These are phyloP conservation scores for Drosophila rhopaloa DNA, from an alignment of 1,140 invertebrate species.

Conservation along the genomic window DNA sequence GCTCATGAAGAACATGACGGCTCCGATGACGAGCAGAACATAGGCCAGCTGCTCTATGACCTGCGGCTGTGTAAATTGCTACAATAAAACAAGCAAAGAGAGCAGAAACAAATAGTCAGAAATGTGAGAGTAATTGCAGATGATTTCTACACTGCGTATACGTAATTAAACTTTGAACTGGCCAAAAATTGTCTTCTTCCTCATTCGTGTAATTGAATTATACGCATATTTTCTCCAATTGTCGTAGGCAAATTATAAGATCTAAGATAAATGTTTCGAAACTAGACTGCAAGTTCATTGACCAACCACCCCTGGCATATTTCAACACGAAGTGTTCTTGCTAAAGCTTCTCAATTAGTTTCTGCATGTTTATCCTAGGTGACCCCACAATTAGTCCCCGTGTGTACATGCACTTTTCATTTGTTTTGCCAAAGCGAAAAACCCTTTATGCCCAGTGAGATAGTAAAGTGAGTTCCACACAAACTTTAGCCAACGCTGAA, in stretches of 20 bases:
- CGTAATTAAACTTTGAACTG: constrained; percentile 74
- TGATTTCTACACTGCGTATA: constrained; percentile 53
- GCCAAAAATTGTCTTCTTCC: constrained; percentile 30
- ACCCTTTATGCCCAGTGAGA: constrained; percentile 5
- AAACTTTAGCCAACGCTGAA: constrained; percentile 49
- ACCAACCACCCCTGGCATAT: constrained; percentile 33
- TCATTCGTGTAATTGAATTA: constrained; percentile 66
- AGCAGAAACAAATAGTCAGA: constrained; percentile 16
- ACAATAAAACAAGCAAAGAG: constrained; percentile 44
- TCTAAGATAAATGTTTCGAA: constrained; percentile 5
- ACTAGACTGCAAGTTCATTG: constrained; percentile 48
- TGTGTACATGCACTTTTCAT: constrained; percentile 45
- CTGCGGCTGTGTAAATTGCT: constrained; percentile 87
- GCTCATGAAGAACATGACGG: constrained; percentile 92
- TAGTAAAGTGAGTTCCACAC: not conserved
- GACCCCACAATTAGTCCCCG: constrained; percentile 54
- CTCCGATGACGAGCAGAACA: constrained; percentile 91
- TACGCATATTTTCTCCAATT: constrained; percentile 35
- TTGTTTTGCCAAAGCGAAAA: constrained; percentile 29
- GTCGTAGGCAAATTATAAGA: constrained; percentile 33
- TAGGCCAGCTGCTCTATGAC: constrained; percentile 89
- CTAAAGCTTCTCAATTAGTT: constrained; percentile 57
- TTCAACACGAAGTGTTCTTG: constrained; percentile 4
- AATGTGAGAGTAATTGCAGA: constrained; percentile 32
- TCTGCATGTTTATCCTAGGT: constrained; percentile 32